phyloP scores from a whole-genome alignment of 2,797 vertebrate species.

The Sorex maritimensis region DNA sequence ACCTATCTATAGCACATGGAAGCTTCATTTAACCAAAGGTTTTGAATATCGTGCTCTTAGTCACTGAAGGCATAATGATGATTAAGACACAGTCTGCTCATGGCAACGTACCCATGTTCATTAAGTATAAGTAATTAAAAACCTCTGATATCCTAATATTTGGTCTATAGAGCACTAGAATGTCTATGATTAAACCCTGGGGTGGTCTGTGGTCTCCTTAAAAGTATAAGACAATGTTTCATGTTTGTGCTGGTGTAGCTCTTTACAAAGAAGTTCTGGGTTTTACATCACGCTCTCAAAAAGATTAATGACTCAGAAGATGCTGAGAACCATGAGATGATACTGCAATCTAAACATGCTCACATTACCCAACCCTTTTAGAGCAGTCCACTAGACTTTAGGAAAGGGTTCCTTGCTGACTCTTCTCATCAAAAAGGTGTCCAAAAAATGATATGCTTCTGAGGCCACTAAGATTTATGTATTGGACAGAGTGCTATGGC shows the following conservation, averaged over 20 bases:
- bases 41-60: neutral
- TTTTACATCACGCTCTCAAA: constrained; percentile 17
- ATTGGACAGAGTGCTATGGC: neutral
- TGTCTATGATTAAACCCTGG: neutral
- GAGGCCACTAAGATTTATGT: constrained; percentile 51
- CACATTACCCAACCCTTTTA: neutral
- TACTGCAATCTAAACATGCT: neutral
- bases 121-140: constrained; percentile 17
- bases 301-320: neutral
- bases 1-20: neutral
- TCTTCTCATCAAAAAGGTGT: constrained; percentile 31
- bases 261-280: neutral
- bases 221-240: neutral
- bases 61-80: neutral
- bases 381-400: neutral
- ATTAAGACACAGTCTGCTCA: neutral
- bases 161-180: neutral
- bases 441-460: constrained; percentile 36
- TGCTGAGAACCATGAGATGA: neutral
- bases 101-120: neutral
- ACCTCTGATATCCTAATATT: neutral
- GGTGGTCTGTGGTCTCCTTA: neutral
- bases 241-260: neutral
- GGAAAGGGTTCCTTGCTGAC: constrained; percentile 46
- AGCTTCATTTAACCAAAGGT: constrained; percentile 5